These are phyloP conservation scores for Siphlonurus alternatus DNA, from an alignment of 2,888 invertebrate genomes.

Conservation along the genomic window DNA sequence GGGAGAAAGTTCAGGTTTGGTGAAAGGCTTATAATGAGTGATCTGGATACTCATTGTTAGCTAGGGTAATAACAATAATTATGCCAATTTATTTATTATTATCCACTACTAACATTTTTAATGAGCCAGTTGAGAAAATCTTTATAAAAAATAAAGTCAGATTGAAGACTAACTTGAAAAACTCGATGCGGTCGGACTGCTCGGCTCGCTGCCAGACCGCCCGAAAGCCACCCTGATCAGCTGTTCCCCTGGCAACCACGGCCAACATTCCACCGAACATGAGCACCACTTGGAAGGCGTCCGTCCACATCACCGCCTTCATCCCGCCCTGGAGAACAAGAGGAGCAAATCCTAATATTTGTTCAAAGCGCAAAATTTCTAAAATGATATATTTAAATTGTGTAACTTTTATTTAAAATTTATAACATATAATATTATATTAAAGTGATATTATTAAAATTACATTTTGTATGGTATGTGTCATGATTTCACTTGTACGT, in stretches of 20 bases:
- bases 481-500: too few relatives aligned
- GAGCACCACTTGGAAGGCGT: conserved; percentile 67
- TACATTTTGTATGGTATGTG: too few relatives aligned
- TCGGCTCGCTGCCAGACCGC: conserved; percentile 47
- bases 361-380: too few relatives aligned
- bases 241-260: conserved; percentile 27
- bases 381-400: too few relatives aligned
- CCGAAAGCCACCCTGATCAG: conserved; percentile 42
- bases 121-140: too few relatives aligned
- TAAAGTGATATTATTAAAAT: too few relatives aligned
- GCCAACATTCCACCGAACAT: conserved; percentile 48
- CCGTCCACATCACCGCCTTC: conserved; percentile 89
- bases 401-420: too few relatives aligned
- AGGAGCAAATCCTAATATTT: too few relatives aligned
- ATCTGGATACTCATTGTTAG: too few relatives aligned
- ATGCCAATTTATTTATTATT: neutral
- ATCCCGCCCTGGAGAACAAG: conserved; percentile 79
- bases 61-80: neutral
- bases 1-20: too few relatives aligned
- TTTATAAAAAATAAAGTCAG: neutral
- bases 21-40: too few relatives aligned
- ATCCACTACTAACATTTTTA: conserved; percentile 16
- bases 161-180: conserved; percentile 45
- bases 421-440: too few relatives aligned
- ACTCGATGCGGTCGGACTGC: conserved; percentile 46